Evolutionary conservation across 2,113 vertebrate genomes (phyloP), one percentile per base, ranked within the genome.

Genomic region (Ivindomyrus marchei): DNA sequence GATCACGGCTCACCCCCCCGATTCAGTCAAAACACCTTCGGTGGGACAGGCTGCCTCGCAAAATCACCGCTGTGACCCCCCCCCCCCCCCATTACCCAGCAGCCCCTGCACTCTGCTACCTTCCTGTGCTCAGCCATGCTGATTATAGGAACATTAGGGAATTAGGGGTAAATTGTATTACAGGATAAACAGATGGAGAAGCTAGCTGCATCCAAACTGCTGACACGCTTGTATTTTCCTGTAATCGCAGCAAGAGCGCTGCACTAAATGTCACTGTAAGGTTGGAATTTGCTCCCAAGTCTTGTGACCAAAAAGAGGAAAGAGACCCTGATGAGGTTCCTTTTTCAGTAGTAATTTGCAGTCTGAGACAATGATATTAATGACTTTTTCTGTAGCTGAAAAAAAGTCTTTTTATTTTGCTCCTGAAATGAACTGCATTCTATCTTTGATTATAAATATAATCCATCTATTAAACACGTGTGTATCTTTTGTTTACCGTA

Each of bases 161-260:
- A 96, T 96, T 95, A 96, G 95, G 95, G 94, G 93, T 91, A 95
- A 96, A 96, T 96, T 96, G 94, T 93, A 95, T 96, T 96, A 96
- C 90, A 87, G 93, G 94, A 92, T 91, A 94, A 95, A 94, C 95
- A 96, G 95, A 95, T 94, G 94, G 94, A 94, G 90, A 92, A 92
- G 94, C 93, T 92, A 58, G 92, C 92, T 90, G 90, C 92, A 89
- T 36, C 88, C 89, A 95, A 93, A 92, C 93, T 95, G 95, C 95
- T 95, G 94, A 96, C 93, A 92, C 70, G 90, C 62, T 90, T 90
- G 88, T 83, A 93, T 94, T 88, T 88, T 17, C 85, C 66, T 84
- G 88, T 87, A 91, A 74, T 91, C 91, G 93, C 91, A 90, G 90
- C 52, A 36, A 89, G 90, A 90, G 86, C 50, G 46, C 90, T 90